These are phyloP conservation scores for Antheraea yamamai DNA, from an alignment of 2,888 invertebrate species.

Conservation along the genomic window DNA sequence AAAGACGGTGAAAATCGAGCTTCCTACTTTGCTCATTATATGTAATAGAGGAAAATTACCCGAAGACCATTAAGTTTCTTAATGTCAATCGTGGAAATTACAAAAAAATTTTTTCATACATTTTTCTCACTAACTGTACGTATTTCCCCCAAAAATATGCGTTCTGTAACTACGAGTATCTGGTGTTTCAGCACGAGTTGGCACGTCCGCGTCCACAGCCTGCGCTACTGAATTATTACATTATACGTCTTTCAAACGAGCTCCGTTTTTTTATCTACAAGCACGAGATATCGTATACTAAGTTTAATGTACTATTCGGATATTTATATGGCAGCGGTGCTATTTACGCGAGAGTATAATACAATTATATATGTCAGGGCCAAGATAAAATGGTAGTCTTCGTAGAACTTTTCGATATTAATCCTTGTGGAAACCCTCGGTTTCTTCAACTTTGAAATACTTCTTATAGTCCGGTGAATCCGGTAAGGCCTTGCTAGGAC, in stretches of 20 bases:
- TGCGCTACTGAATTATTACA: conserved; percentile 3
- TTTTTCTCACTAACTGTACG: neutral
- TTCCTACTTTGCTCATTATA: neutral
- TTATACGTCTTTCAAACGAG: conserved; percentile 3
- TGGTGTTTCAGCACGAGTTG: conserved; percentile 17
- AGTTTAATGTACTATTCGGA: neutral
- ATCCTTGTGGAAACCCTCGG: too few relatives aligned
- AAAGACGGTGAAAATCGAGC: neutral
- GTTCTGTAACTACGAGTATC: conserved; percentile 19
- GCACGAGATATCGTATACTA: neutral
- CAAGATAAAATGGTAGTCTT: too few relatives aligned
- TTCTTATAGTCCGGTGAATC: too few relatives aligned
- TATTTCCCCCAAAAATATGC: conserved; percentile 1
- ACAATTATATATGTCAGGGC: neutral
- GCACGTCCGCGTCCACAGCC: conserved; percentile 1
- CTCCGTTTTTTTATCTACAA: conserved; percentile 3
- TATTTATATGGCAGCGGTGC: neutral
- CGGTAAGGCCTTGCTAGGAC: too few relatives aligned
- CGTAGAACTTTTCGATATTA: too few relatives aligned
- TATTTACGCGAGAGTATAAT: neutral
- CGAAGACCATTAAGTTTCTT: neutral
- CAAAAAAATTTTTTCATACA: neutral
- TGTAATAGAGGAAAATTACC: neutral
- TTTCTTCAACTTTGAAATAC: too few relatives aligned
- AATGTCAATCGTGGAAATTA: neutral